Evolutionary conservation across 2,113 vertebrate species (phyloP), one percentile per base, ranked within the genome.

Genomic region (Prochilodus magdalenae): DNA sequence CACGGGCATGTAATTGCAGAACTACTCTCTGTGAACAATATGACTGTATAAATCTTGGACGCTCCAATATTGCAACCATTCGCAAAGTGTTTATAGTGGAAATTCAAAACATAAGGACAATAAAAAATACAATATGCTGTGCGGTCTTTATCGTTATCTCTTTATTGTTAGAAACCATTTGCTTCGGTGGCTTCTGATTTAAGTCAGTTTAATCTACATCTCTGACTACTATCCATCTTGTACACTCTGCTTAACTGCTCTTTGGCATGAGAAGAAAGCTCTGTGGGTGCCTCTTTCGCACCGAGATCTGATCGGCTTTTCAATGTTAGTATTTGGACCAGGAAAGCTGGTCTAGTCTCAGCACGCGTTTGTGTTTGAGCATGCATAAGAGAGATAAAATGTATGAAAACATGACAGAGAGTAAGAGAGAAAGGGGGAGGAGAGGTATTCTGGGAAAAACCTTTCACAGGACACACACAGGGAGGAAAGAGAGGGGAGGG

Each of bases 401-500:
- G 66, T 24, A 24, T 26, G 57, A 82, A 85, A 81, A 75, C 86
- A 83, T 83, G 47, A 18, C 71, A 51, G 78, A 74, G 81, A 55
- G 47, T 2, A 12, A 11, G 14, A 8, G 49, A 51, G 49, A 86
- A 83, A 87, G 66, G 85, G 87, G 86, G 83, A 84, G 86, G 66
- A 86, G 87, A 87, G 84, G 81, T 74, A 77, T 79, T 44, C 76
- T 57, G 7, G 47, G 60, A 81, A 78, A 86, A 0, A 4, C 22
- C n/a, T 80, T 36, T 13, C 26, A 10, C 53, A 79, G 75, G 60
- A 73, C 29, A 63, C 10, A 66, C 70, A 51, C 16, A 20, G 40
- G 53, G 18, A 20, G 6, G 57, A 15, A 29, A 49, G 65, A 67
- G 1, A 11, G 20, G 12, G 24, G 18, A 33, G 47, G 22, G 18